Evolutionary conservation across 2,113 vertebrate species (phyloP).

Genomic region (Ailuropoda melanoleuca): DNA sequence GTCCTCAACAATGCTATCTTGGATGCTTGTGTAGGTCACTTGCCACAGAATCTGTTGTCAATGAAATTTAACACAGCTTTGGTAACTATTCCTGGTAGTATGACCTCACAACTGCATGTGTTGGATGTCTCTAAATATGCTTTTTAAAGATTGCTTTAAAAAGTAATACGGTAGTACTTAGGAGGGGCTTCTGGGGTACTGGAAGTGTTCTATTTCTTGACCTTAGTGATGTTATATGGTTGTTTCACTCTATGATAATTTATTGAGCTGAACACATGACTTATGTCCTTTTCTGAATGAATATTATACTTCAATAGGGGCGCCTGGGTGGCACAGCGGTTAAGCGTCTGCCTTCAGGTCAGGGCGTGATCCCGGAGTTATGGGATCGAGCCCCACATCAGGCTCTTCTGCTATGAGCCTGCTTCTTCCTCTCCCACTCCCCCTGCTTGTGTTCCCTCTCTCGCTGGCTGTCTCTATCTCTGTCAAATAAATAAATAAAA

Average conservation of each 20-base stretch:
- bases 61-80: slow-evolving; percentile 60
- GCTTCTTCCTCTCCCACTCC: too few species aligned
- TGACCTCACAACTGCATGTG: slow-evolving; percentile 65
- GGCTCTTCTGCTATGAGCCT: too few species aligned
- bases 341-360: too few species aligned
- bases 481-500: too few species aligned
- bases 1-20: slow-evolving; percentile 4
- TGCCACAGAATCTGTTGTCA: slow-evolving; percentile 38
- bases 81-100: slow-evolving; percentile 62
- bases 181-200: slow-evolving; percentile 50
- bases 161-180: slow-evolving; percentile 59
- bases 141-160: slow-evolving; percentile 68
- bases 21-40: slow-evolving; percentile 21
- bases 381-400: too few species aligned
- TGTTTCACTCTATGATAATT: background rate
- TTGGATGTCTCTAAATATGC: slow-evolving; percentile 59
- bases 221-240: background rate
- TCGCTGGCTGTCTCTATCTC: too few species aligned
- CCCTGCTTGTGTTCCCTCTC: too few species aligned
- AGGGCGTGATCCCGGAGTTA: too few species aligned
- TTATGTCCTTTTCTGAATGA: background rate
- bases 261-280: background rate
- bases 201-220: slow-evolving; percentile 55
- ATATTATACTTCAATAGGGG: background rate
- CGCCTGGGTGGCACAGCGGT: too few species aligned